Conservation (phyloP, 2,797 vertebrate species). For the Lepus townsendii region DNA sequence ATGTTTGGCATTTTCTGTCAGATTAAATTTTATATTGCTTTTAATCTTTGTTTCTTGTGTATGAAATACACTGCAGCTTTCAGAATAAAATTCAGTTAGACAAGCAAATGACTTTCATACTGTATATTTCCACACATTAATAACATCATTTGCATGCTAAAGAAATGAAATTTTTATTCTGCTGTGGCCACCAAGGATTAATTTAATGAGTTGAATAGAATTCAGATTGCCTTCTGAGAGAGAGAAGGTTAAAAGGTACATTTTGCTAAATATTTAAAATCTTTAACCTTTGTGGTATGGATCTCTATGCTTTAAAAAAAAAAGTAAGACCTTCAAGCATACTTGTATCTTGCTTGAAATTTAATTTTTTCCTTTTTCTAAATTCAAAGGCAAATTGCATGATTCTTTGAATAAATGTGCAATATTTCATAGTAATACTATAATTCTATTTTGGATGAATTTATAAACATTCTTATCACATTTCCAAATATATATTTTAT, state of each 20-base stretch:
- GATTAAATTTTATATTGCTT: slow-evolving; percentile 65
- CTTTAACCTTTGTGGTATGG: slow-evolving; percentile 82
- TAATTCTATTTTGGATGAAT: slow-evolving; percentile 59
- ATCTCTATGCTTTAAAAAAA: slow-evolving; percentile 73
- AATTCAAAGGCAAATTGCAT: slow-evolving; percentile 68
- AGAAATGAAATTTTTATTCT: slow-evolving; percentile 87
- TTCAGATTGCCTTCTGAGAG: slow-evolving; percentile 84
- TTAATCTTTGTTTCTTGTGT: slow-evolving; percentile 56
- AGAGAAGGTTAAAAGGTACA: slow-evolving; percentile 88
- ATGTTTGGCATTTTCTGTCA: slow-evolving; percentile 64
- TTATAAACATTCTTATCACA: slow-evolving; percentile 70
- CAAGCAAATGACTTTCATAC: slow-evolving; percentile 72
- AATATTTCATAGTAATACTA: slow-evolving; percentile 75
- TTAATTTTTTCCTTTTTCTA: slow-evolving; percentile 79
- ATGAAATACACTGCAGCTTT: slow-evolving; percentile 69
- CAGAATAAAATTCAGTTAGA: slow-evolving; percentile 76
- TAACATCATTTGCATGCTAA: slow-evolving; percentile 85
- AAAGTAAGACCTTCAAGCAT: slow-evolving; percentile 3
- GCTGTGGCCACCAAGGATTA: slow-evolving; percentile 87
- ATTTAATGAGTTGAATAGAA: slow-evolving; percentile 87
- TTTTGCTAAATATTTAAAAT: slow-evolving; percentile 89
- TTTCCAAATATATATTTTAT: slow-evolving; percentile 14
- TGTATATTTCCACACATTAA: slow-evolving; percentile 85
- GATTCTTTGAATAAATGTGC: slow-evolving; percentile 70
- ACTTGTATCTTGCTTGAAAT: slow-evolving; percentile 78